Conservation (phyloP, 1,140 invertebrate species). For the Mya arenaria region DNA sequence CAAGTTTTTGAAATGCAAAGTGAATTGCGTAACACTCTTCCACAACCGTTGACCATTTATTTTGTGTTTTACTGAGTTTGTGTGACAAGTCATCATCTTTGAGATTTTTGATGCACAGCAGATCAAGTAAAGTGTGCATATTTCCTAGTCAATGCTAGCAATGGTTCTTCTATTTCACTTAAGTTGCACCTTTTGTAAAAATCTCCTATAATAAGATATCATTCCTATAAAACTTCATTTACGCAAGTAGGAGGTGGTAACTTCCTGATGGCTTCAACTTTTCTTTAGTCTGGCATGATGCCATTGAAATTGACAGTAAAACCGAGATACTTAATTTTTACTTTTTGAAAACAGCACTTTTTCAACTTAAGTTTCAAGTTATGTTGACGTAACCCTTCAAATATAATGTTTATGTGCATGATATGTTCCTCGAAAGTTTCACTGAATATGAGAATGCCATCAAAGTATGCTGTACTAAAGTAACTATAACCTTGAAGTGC, state of each 20-base stretch:
- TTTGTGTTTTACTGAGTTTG: slow-evolving; percentile 60
- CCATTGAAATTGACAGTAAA: background rate
- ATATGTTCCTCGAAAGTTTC: background rate
- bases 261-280: slow-evolving; percentile 2
- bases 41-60: slow-evolving; percentile 57
- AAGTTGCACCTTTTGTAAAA: slow-evolving; percentile 62
- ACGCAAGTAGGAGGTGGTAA: background rate
- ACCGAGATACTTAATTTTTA: slow-evolving; percentile 9
- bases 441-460: slow-evolving; percentile 61
- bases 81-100: slow-evolving; percentile 62
- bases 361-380: slow-evolving; percentile 38
- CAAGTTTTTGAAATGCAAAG: slow-evolving; percentile 66
- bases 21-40: slow-evolving; percentile 67
- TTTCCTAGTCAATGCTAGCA: slow-evolving; percentile 50
- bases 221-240: slow-evolving; percentile 51
- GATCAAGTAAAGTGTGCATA: slow-evolving; percentile 31
- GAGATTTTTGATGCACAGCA: slow-evolving; percentile 22
- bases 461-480: slow-evolving; percentile 52
- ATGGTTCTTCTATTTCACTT: slow-evolving; percentile 55
- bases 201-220: slow-evolving; percentile 56
- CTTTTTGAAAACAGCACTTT: slow-evolving; percentile 47
- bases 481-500: slow-evolving; percentile 54
- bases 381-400: no score
- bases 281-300: background rate
- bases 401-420: no score